Evolutionary conservation across 2,888 invertebrate species (phyloP), one percentile per base, ranked within the genome.

Genomic region (Caenorhabditis afra): DNA sequence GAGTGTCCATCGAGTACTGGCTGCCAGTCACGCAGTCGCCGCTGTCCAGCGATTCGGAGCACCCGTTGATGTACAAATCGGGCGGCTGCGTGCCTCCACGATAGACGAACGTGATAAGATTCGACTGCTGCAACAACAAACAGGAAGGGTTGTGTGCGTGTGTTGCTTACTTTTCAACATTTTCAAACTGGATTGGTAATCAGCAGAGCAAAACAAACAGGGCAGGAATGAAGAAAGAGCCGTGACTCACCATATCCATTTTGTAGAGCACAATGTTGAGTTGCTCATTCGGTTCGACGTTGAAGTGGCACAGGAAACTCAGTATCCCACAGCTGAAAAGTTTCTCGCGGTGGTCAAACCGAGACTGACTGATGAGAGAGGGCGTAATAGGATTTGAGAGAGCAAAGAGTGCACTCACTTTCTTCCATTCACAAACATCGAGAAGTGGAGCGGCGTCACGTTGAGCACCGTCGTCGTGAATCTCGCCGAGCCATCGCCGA

Each of bases 391-490:
- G 44, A 22, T 41, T 10, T 14, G 11, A 18, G 1, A 11, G 37
- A 12, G n/a, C 22, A 23, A 4, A 58, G 14, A 23, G 22, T 23
- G 18, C 2, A 78, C 78, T 55, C 16, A 78, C 78, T 78, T 78
- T 49, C 37, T 44, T 12, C 62, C 73, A 61, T 78, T 78, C 4
- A 73, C 58, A 55, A 41, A 78, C 66, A 78, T 62, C 37, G 70
- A 65, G 57, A 78, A 78, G 53, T 73, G 66, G 3, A 62, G 45
- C 0, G 59, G 66, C 8, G 78, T 61, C n/a, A 73, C 49, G 35
- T 62, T 62, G 18, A 50, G 22, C 12, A 78, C 78, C 23, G 61
- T 37, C 8, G 73, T 73, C 16, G 50, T 44, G n/a, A 78, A 61
- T 1, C 18, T 35, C 1, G 65, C 73, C 3, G n/a, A 14, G 11